Conservation (phyloP, 2,797 vertebrate species). For the Eurystomus glaucurus region DNA sequence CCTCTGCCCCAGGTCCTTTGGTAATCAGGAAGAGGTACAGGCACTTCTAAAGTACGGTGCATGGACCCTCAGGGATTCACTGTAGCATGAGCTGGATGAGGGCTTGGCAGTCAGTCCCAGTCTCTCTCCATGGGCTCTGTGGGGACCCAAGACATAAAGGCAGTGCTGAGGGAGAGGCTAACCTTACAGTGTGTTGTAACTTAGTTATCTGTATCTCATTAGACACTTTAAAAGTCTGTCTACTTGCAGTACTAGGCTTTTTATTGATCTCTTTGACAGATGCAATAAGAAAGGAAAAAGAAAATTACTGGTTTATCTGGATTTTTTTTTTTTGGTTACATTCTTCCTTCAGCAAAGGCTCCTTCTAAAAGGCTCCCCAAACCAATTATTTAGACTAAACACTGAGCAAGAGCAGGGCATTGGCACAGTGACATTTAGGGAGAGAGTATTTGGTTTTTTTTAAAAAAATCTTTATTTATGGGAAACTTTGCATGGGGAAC, state of each 20-base stretch:
- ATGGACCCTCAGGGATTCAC: background rate
- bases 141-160: background rate
- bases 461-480: background rate
- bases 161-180: background rate
- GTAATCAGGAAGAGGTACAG: background rate
- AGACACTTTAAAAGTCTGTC: background rate
- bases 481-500: background rate
- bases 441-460: background rate
- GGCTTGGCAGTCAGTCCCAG: accelerated
- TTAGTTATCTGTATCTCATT: background rate
- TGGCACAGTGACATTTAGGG: background rate
- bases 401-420: background rate
- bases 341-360: background rate
- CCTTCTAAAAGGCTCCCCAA: background rate
- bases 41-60: background rate
- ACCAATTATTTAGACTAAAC: background rate
- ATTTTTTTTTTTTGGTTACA: background rate
- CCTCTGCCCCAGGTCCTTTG: background rate
- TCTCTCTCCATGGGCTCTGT: background rate
- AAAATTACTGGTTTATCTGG: background rate
- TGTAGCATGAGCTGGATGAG: too few species aligned
- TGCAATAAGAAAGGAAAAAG: background rate
- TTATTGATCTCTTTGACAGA: background rate
- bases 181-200: background rate
- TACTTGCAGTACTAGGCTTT: background rate